Evolutionary conservation across 23 tunicate species (phyloP), one percentile per base, ranked within the genome.

Genomic region (Phallusia fumigata): DNA sequence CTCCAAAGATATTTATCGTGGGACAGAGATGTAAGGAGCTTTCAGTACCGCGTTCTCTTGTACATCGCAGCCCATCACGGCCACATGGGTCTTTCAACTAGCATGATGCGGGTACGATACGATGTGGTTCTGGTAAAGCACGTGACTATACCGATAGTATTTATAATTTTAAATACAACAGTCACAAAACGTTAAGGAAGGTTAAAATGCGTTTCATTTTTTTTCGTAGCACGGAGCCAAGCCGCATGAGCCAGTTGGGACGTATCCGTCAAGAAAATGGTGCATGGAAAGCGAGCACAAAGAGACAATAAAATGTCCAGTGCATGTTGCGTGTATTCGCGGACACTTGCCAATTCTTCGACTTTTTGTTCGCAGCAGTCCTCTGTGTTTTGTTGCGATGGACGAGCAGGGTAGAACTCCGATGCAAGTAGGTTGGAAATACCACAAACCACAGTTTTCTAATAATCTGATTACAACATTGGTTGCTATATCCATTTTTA

Each of bases 201-300:
- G 8, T 58, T 3, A 21, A 58, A 22, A 58, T 58, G 47, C 69
- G 8, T 22, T 58, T 21, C 58, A 51, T 15, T 51, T 51, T 51
- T 13, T 51, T 51, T 51, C 58, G 47, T 33, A 90, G 88, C 76
- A 69, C 32, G 98, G 98, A 18, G 95, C 98, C 11, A 85, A 83
- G 72, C 86, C 91, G 0, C 87, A 94, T 33, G 88, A 84, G 30
- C 94, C 98, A 0, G 94, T 94, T 0, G 98, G 98, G 0, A 80
- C 77, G 50, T 87, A 94, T 58, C 98, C 98, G 30, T 44, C 49
- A 65, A 65, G 98, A 36, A 91, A 94, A 78, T 94, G 98, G 98
- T 94, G 98, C 74, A 53, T 69, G 31, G 94, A 84, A 76, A 86
- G 94, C 75, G 98, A 88, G 35, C 98, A 94, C 76, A 52, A 36